Evolutionary conservation across 2,113 vertebrate genomes (phyloP).

Genomic region (Gnathonemus echidnorhynchus): DNA sequence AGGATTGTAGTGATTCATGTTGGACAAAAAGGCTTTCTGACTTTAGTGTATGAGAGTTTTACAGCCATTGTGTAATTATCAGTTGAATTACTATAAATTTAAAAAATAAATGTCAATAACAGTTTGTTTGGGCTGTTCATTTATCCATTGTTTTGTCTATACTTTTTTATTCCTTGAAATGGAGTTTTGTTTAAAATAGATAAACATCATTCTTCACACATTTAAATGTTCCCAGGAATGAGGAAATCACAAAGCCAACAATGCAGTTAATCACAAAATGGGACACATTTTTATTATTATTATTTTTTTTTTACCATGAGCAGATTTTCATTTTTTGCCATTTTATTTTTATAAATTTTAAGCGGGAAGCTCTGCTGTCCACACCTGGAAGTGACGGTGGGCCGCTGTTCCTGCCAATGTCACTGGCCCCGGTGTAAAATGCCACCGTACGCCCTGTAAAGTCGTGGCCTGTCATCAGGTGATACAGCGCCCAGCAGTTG

Average conservation of each 20-base stretch:
- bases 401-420: neutral
- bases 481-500: neutral
- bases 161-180: neutral
- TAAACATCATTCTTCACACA: neutral
- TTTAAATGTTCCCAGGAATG: neutral
- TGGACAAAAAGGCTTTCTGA: neutral
- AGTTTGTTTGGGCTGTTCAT: neutral
- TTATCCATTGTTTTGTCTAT: neutral
- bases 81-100: neutral
- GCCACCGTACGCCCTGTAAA: neutral
- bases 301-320: neutral
- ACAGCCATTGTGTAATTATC: neutral
- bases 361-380: neutral
- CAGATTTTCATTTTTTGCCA: neutral
- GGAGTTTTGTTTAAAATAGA: neutral
- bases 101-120: neutral
- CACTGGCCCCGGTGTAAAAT: neutral
- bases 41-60: neutral
- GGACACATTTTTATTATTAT: neutral
- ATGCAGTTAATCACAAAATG: neutral
- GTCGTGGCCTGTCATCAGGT: neutral
- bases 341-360: neutral
- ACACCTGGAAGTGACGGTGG: neutral
- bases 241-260: neutral
- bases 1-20: neutral